Evolutionary conservation across 2,797 vertebrate species (phyloP).

Genomic region (Rhyacichthys aspro): DNA sequence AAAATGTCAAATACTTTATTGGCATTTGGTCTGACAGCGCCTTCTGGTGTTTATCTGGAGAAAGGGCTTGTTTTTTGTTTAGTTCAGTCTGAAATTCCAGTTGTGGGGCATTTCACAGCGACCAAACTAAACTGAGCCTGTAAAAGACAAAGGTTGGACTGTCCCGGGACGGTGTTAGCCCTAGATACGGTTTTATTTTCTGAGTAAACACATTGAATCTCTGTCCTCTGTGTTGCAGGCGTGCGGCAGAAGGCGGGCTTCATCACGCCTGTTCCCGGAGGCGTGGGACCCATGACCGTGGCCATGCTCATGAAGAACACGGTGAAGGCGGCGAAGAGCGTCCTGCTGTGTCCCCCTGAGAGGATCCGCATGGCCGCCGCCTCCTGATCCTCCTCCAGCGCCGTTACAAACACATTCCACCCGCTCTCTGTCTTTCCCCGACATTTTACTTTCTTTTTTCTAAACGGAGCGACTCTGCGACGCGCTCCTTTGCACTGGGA

Average conservation of each 20-base stretch:
- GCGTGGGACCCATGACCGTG: constrained; percentile 97
- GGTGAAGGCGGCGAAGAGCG: constrained; percentile 92
- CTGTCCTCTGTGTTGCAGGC: constrained; percentile 64
- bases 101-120: too few relatives aligned
- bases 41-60: too few relatives aligned
- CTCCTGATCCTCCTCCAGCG: constrained; percentile 62
- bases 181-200: too few relatives aligned
- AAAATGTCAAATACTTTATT: too few relatives aligned
- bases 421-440: not conserved
- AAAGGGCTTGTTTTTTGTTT: too few relatives aligned
- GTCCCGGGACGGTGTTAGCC: too few relatives aligned
- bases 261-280: constrained; percentile 95
- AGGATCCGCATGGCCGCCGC: constrained; percentile 77
- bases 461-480: constrained; percentile 17
- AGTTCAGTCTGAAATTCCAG: too few relatives aligned
- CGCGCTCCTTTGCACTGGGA: constrained; percentile 52
- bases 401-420: constrained; percentile 66
- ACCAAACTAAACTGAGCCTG: too few relatives aligned
- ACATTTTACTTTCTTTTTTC: not conserved
- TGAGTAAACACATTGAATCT: not conserved
- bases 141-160: too few relatives aligned
- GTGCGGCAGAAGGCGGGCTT: constrained; percentile 93
- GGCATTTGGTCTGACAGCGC: too few relatives aligned
- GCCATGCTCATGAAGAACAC: constrained; percentile 99
- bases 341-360: constrained; percentile 78